Evolutionary conservation across 2,797 vertebrate genomes (phyloP).

Genomic region (Trichosurus vulpecula): DNA sequence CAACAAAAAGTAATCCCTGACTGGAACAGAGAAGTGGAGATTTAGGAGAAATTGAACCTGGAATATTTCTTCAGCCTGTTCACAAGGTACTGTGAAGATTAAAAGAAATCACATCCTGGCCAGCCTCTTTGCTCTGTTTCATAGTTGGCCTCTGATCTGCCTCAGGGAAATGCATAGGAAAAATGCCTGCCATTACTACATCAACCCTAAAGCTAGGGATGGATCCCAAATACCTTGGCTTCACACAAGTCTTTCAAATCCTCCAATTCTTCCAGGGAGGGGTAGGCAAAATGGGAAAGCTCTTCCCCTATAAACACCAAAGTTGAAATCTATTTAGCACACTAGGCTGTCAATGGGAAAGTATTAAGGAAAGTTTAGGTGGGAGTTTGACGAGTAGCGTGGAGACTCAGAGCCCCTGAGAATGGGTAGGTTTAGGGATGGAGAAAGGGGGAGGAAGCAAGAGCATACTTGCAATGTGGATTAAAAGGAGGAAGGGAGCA

Average conservation of each 20-base stretch:
- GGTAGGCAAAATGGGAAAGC: neutral
- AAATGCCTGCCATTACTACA: too few species aligned
- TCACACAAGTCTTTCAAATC: too few species aligned
- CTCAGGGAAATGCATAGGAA: too few species aligned
- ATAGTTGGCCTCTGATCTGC: too few species aligned
- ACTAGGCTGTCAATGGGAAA: neutral
- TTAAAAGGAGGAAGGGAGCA: neutral
- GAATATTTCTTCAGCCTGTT: neutral
- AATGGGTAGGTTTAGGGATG: neutral
- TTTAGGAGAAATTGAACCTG: neutral
- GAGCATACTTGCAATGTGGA: too few species aligned
- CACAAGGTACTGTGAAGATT: neutral
- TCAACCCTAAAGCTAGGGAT: too few species aligned
- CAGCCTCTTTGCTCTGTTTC: too few species aligned
- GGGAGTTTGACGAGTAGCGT: neutral
- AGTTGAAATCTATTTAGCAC: neutral
- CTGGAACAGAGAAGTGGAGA: neutral
- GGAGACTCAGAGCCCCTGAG: neutral
- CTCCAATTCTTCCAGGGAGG: neutral
- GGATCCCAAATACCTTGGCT: too few species aligned
- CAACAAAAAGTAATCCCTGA: too few species aligned
- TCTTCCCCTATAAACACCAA: neutral
- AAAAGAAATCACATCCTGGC: neutral
- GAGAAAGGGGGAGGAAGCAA: neutral
- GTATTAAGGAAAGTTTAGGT: neutral